Conservation (phyloP, 1,140 invertebrate species). For the Pentalonia nigronervosa region DNA sequence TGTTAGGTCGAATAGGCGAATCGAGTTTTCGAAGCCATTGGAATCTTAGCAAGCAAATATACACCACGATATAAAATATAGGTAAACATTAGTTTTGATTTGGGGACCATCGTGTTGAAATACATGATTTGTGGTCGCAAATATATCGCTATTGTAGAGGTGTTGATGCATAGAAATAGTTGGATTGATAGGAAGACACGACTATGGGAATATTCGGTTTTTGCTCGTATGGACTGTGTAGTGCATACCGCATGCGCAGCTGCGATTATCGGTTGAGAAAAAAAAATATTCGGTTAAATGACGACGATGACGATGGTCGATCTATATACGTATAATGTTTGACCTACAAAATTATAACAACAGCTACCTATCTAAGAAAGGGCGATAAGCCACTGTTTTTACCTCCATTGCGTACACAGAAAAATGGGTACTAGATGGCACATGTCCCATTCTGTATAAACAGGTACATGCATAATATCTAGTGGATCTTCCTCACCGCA, state of each 20-base stretch:
- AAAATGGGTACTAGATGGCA: neutral
- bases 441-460: neutral
- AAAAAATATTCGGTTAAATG: neutral
- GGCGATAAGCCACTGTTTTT: neutral
- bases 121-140: neutral
- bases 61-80: neutral
- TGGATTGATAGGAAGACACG: neutral
- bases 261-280: neutral
- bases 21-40: neutral
- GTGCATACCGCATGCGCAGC: neutral
- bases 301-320: neutral
- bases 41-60: neutral
- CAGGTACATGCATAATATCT: neutral
- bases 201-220: neutral
- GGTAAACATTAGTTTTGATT: neutral
- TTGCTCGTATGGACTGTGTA: neutral
- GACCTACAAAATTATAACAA: neutral
- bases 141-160: neutral
- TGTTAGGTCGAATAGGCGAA: slow-evolving; percentile 45
- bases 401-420: neutral
- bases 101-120: neutral
- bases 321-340: slow-evolving; percentile 9
- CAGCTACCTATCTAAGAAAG: neutral
- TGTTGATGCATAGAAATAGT: neutral
- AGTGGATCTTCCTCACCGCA: neutral